Evolutionary conservation across 2,113 vertebrate species (phyloP).

Genomic region (Salminus brasiliensis): DNA sequence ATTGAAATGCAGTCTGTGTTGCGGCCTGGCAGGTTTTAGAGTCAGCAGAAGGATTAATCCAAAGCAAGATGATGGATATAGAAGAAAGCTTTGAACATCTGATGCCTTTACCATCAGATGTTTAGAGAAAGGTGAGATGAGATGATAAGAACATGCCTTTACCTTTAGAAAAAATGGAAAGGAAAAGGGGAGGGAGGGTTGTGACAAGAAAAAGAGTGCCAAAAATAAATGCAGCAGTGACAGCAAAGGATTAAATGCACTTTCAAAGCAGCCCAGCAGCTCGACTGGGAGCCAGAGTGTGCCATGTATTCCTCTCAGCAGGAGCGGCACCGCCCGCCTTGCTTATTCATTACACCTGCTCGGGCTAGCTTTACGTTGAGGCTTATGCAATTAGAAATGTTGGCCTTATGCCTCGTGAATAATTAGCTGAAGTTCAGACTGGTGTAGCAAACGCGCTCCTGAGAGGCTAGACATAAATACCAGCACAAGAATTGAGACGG

Average conservation of each 20-base stretch:
- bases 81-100: constrained; percentile 27
- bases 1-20: constrained; percentile 26
- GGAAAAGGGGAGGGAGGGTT: not conserved
- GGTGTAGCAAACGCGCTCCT: not conserved
- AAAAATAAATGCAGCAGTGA: constrained; percentile 14
- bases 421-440: not conserved
- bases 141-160: not conserved
- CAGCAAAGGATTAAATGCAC: not conserved
- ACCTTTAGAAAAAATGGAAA: not conserved
- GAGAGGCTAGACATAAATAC: constrained; percentile 3
- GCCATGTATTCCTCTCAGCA: not conserved
- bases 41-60: constrained; percentile 21
- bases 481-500: not conserved
- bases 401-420: constrained; percentile 1
- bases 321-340: not conserved
- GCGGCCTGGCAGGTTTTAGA: not conserved
- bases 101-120: not conserved
- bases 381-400: not conserved
- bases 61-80: constrained; percentile 27
- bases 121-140: not conserved
- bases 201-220: not conserved
- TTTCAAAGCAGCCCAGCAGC: not conserved
- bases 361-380: not conserved
- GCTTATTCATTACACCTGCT: not conserved
- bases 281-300: not conserved